Conservation (phyloP, 2,888 invertebrate genomes). For the Caenorhabditis virilis region DNA sequence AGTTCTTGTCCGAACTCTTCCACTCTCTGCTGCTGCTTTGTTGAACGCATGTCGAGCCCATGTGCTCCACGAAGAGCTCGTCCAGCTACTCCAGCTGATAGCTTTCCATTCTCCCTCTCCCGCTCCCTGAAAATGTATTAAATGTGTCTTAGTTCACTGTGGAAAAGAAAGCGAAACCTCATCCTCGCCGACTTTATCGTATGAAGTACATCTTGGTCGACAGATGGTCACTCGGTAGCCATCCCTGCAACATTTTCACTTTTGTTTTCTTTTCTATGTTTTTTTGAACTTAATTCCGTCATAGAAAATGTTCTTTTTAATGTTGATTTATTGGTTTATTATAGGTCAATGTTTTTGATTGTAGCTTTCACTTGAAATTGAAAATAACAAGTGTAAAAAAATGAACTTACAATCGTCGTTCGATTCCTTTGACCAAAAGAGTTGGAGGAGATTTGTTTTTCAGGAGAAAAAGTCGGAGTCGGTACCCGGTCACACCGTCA, state of each 20-base stretch:
- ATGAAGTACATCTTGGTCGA: conserved; percentile 61
- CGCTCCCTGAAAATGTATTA: conserved; percentile 8
- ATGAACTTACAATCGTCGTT: conserved; percentile 61
- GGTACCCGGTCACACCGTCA: conserved; percentile 63
- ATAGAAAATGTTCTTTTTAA: too few relatives aligned
- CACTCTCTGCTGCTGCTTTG: conserved; percentile 33
- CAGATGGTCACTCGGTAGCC: conserved; percentile 68
- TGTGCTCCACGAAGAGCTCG: conserved; percentile 51
- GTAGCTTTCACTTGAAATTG: neutral
- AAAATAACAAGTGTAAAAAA: too few relatives aligned
- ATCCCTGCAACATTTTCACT: conserved; percentile 62
- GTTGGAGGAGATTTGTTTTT: conserved; percentile 67
- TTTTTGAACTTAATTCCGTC: too few relatives aligned
- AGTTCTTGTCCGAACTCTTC: conserved; percentile 17
- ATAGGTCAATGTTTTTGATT: neutral
- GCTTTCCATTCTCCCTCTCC: conserved; percentile 47
- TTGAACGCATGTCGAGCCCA: conserved; percentile 52
- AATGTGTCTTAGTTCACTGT: conserved; percentile 1
- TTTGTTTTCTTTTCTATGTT: too few relatives aligned
- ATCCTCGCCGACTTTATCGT: conserved; percentile 23
- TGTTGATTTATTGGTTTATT: too few relatives aligned
- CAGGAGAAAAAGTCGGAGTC: conserved; percentile 64
- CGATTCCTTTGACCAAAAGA: conserved; percentile 67
- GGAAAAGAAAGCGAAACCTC: neutral
- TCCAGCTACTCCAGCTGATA: conserved; percentile 49